phyloP scores from a whole-genome alignment of 2,797 vertebrate genomes.

The Poeciliopsis infans region DNA sequence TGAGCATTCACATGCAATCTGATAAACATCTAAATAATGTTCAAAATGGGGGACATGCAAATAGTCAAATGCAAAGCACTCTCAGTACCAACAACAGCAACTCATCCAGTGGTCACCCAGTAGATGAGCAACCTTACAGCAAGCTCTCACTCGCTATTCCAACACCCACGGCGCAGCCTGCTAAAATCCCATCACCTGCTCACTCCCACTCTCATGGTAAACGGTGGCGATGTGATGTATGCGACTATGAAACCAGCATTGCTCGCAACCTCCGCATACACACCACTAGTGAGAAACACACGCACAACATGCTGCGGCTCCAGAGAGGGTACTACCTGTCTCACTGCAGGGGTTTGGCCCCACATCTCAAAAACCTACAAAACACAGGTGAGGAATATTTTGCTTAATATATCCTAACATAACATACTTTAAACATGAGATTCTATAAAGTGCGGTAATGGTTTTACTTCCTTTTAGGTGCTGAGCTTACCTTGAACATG shows the following conservation, averaged over 20 bases:
- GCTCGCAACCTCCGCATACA: conserved; percentile 98
- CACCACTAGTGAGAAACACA: conserved; percentile 97
- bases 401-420: not conserved
- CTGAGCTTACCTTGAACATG: conserved; percentile 91
- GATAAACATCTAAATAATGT: conserved; percentile 99
- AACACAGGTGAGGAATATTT: conserved; percentile 61
- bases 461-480: conserved; percentile 75
- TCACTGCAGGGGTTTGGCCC: conserved; percentile 89
- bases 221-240: conserved; percentile 96
- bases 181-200: conserved; percentile 65
- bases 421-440: not conserved
- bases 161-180: conserved; percentile 46
- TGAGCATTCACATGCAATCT: conserved; percentile 99
- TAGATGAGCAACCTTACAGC: conserved; percentile 66
- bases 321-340: conserved; percentile 96
- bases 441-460: not conserved
- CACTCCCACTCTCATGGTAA: conserved; percentile 73
- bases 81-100: conserved; percentile 57
- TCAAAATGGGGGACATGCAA: conserved; percentile 86
- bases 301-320: conserved; percentile 96
- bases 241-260: conserved; percentile 98
- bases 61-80: conserved; percentile 52
- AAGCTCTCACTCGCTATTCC: conserved; percentile 61
- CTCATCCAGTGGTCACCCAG: conserved; percentile 54
- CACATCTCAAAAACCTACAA: conserved; percentile 76